Evolutionary conservation across 2,888 invertebrate species (phyloP), one percentile per base, ranked within the genome.

Genomic region (Malacosoma neustria): DNA sequence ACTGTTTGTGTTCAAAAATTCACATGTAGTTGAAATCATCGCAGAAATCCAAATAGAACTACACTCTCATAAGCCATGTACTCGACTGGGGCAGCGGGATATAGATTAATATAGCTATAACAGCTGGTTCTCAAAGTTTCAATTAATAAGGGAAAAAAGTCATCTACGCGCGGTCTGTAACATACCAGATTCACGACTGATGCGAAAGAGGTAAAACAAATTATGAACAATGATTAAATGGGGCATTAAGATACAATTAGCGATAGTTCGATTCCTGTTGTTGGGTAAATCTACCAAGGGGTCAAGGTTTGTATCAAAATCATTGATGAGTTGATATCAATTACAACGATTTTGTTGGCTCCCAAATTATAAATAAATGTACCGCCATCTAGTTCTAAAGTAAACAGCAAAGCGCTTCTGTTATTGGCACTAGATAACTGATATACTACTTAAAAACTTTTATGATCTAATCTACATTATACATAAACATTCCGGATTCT

Each of bases 61-160:
- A 57, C 60, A 65, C 73, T 72, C 65, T 60, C 59, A 68, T 66
- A 63, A 70, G 74, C 68, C 63, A 74, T 57, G 73, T 66, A 64
- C 72, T 61, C 73, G 74, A 82, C 84, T 82, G 85, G 77, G 71
- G 65, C 75, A 66, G 69, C 71, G 73, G 70, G 75, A 63, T 75
- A 72, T 75, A 80, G 75, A 82, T 82, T 82, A 85, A 80, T 82
- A 81, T 84, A 85, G 82, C 72, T 61, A 65, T 72, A 44, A 48
- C 70, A 43, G 51, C 49, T 42, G 72, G 15, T 63, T 65, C 73
- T 70, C 81, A 84, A 85, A 77, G 65, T 77, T 57, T 61, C 5
- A 22, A 22, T 7, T 9, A 2, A 2, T 7, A 22, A 5, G 2
- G 40, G 4, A 6, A 14, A 12, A 22, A 3, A 22, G 22, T 22